Base-by-base conservation (phyloP, 2,797 vertebrate genomes). In the Echiichthys vipera region DNA sequence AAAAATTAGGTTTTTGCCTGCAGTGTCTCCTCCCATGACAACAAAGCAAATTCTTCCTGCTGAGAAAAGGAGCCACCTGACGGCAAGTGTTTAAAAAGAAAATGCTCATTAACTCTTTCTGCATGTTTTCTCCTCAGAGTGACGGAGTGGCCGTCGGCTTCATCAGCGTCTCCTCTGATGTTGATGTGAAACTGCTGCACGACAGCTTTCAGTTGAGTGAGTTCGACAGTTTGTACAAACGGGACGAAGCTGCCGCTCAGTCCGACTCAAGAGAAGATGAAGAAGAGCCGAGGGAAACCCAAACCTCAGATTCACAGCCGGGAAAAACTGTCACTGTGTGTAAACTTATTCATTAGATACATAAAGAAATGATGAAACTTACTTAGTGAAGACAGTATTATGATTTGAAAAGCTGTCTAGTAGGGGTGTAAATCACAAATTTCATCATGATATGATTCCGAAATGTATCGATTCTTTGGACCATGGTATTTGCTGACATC, bases 71-170 rank as follows among this genome's bases (percentile, higher is more conserved):
- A 36, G 34, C 34, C 13, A 4, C 34, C 34, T 11, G 34, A 49
- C 20, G 46, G 5, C 11, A 11, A 24, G 8, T 46, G 14, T 46
- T 3, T 22, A 5, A 53, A 17, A 25, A 25, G 14, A 46, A 15
- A 51, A 32, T 8, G 10, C 12, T 13, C 34, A 13, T 13, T 3
- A 8, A 4, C 5, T 2, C 5, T 2, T 11, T 34, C 5, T 50
- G 6, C 34, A 37, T 58, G 64, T 55, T 71, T 29, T 34, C 29
- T 65, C 63, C 39, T 12, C 93, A 99, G 98, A 94, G 85, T 54
- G 92, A 87, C 14, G 95, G 90, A 8, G 25, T 20, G 24, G 89
- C 92, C 1, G 94, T 96, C 0, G 97, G 98, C 15, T 97, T 98
- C 86, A 94, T 98, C 92, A 95, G 92, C 1, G 71, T 96, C 22